Percentiles rank a stretch among this genome's conserved stretches.
Evolutionary conservation across 2,113 vertebrate species (phyloP).

Genomic region (Regulus satrapa): DNA sequence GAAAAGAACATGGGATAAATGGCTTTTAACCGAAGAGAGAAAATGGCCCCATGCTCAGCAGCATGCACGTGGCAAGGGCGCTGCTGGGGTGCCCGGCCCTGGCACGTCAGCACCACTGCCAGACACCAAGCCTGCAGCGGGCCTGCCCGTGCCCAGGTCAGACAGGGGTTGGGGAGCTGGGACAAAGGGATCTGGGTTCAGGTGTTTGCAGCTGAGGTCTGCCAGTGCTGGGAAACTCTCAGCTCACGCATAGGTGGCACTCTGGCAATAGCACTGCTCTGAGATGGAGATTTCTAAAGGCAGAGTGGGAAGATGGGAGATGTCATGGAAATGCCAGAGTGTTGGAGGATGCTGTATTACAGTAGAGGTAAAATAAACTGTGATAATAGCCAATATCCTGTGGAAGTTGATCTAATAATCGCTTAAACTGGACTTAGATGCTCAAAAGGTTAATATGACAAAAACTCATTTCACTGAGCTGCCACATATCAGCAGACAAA

Average conservation of each 20-base stretch:
- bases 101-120: neutral
- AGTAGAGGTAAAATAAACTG: neutral
- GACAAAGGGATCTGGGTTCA: too few species aligned
- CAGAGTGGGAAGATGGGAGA: neutral
- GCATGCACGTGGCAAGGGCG: fast-evolving
- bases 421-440: neutral
- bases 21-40: neutral
- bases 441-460: constrained; percentile 12
- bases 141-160: fast-evolving
- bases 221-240: neutral
- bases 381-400: constrained; percentile 17
- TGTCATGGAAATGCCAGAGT: neutral
- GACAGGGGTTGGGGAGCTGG: neutral
- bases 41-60: fast-evolving
- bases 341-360: neutral
- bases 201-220: fast-evolving
- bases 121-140: neutral
- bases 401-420: constrained; percentile 27
- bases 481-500: neutral
- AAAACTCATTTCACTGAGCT: neutral
- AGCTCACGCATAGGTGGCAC: fast-evolving
- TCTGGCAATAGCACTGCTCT: neutral
- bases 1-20: neutral
- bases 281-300: neutral
- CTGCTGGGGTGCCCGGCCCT: neutral